These are phyloP conservation scores for Axea sp. DNA, from an alignment of 2,888 invertebrate species.

Conservation along the genomic window DNA sequence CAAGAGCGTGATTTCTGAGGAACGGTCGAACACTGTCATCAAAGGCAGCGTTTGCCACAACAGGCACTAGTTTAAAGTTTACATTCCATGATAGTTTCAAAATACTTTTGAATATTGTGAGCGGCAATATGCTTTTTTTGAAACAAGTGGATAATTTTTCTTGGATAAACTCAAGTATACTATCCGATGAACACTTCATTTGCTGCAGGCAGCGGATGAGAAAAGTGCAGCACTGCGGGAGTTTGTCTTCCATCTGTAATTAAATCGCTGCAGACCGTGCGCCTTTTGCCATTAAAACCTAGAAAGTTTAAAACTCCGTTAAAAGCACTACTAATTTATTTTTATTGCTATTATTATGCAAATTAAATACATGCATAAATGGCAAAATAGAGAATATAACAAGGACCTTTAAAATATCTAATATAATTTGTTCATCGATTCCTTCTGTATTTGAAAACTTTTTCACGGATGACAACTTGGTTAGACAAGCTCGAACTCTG, in stretches of 20 bases:
- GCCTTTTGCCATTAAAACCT: conserved; percentile 83
- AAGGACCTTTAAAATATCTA: conserved; percentile 79
- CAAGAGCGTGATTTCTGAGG: conserved; percentile 84
- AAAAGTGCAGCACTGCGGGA: conserved; percentile 84
- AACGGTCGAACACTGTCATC: conserved; percentile 83
- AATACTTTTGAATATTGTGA: conserved; percentile 84
- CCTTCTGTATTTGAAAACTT: conserved; percentile 82
- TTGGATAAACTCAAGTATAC: conserved; percentile 80
- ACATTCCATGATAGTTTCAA: conserved; percentile 85
- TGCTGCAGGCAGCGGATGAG: conserved; percentile 83
- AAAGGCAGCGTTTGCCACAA: conserved; percentile 82
- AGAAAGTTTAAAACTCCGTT: conserved; percentile 52
- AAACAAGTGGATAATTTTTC: conserved; percentile 83
- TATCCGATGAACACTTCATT: conserved; percentile 70
- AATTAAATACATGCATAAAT: no score
- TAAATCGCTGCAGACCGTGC: conserved; percentile 83
- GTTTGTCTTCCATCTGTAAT: conserved; percentile 84
- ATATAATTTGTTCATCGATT: conserved; percentile 81
- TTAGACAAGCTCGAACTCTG: conserved; percentile 83
- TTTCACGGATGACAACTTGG: conserved; percentile 82
- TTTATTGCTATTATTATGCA: no score
- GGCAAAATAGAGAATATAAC: no score
- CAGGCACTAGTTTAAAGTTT: conserved; percentile 82
- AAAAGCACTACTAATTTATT: no score
- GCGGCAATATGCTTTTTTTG: conserved; percentile 83